phyloP scores from a whole-genome alignment of 2,113 vertebrate genomes.

The Bos javanicus region DNA sequence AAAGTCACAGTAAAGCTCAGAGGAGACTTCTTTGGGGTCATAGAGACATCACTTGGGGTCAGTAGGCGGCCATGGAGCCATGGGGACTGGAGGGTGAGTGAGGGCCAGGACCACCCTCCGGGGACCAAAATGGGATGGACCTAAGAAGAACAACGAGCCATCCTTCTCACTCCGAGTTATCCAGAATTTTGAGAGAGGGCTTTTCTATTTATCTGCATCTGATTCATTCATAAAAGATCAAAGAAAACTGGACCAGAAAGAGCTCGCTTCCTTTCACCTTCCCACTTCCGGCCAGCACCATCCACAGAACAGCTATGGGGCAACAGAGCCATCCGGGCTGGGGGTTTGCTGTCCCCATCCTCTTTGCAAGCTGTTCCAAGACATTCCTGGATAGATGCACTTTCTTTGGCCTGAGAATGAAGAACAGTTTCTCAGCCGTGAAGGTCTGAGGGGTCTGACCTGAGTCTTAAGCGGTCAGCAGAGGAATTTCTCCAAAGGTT shows the following conservation, averaged over 20 bases:
- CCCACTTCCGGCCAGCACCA: accelerated
- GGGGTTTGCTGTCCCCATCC: accelerated
- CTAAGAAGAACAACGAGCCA: background rate
- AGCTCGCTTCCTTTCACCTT: accelerated
- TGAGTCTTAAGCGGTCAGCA: background rate
- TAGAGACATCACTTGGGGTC: background rate
- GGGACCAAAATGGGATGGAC: accelerated
- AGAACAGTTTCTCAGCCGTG: background rate
- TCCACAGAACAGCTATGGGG: accelerated
- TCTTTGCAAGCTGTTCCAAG: background rate
- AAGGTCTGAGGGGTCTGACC: background rate
- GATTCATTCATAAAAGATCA: background rate
- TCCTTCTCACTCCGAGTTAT: background rate
- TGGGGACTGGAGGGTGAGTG: background rate
- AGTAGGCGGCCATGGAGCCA: accelerated
- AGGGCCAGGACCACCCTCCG: background rate
- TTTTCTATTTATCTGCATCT: background rate
- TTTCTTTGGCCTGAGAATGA: background rate
- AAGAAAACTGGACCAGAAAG: background rate
- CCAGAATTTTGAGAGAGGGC: background rate
- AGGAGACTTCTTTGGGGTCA: background rate
- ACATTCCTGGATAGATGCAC: background rate
- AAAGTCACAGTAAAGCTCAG: background rate
- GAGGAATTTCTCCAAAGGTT: background rate
- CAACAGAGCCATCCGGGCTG: accelerated